Conservation (phyloP, 2,113 vertebrate genomes). For the Salvelinus fontinalis region DNA sequence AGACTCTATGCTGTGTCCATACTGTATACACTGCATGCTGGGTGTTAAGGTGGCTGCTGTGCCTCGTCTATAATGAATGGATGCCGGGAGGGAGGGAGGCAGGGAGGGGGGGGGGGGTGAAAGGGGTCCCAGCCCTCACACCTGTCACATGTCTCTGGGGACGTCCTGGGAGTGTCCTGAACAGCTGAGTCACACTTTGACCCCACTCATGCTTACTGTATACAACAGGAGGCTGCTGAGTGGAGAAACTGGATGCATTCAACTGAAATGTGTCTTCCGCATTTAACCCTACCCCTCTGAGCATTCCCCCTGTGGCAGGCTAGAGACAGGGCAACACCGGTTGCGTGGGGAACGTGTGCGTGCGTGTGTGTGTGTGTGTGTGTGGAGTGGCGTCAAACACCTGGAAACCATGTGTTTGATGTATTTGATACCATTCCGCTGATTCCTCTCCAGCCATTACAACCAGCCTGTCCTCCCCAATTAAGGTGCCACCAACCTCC, state of each 20-base stretch:
- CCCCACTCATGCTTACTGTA: conserved; percentile 23
- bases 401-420: too few species aligned
- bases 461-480: too few species aligned
- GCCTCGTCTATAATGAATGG: conserved; percentile 40
- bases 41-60: conserved; percentile 19
- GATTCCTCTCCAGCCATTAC: too few species aligned
- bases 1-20: too few species aligned
- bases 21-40: conserved; percentile 2
- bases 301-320: conserved; percentile 19
- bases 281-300: too few species aligned
- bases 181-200: conserved; percentile 43
- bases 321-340: conserved; percentile 6
- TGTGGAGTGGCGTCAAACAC: too few species aligned
- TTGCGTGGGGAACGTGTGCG: neutral
- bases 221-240: neutral
- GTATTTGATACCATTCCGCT: too few species aligned
- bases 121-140: conserved; percentile 9
- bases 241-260: too few species aligned
- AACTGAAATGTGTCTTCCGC: too few species aligned
- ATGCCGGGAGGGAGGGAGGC: neutral
- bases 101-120: neutral
- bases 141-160: conserved; percentile 38
- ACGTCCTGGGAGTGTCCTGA: conserved; percentile 34
- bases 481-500: too few species aligned
- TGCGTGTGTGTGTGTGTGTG: neutral